A percentile compares a stretch with the other conserved stretches of the same genome.
Evolutionary conservation across 2,888 invertebrate genomes (phyloP).

Genomic region (Ephialtes manifestator): DNA sequence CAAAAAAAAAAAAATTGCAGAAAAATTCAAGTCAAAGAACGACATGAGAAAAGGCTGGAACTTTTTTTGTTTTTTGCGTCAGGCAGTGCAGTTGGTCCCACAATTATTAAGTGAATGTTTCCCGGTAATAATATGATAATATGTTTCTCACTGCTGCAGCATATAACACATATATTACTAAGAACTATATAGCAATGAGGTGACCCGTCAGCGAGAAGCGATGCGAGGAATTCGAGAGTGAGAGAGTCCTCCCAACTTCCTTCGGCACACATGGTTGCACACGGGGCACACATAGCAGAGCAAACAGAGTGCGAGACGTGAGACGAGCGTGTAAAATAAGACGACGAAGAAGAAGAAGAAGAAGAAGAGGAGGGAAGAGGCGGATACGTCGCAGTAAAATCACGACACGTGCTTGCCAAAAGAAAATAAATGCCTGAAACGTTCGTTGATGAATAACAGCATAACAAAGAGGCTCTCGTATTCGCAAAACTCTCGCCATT

Average conservation of each 20-base stretch:
- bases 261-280: slow-evolving; percentile 26
- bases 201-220: slow-evolving; percentile 18
- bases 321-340: not conserved
- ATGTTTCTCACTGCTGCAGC: not conserved
- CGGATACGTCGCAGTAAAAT: slow-evolving; percentile 25
- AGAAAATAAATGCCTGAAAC: slow-evolving; percentile 10
- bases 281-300: not conserved
- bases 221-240: slow-evolving; percentile 40
- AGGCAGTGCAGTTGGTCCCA: too few relatives aligned
- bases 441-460: slow-evolving; percentile 7
- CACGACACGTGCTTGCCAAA: slow-evolving; percentile 13
- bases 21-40: too few relatives aligned
- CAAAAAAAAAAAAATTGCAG: too few relatives aligned
- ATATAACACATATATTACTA: not conserved
- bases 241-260: slow-evolving; percentile 41
- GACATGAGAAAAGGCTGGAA: too few relatives aligned
- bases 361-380: slow-evolving; percentile 5
- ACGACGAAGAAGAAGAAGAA: not conserved
- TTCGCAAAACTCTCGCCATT: slow-evolving; percentile 20
- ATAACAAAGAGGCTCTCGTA: slow-evolving; percentile 28
- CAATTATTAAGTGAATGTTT: not conserved
- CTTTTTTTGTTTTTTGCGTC: too few relatives aligned
- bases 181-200: not conserved
- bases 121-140: not conserved
- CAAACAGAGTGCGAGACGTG: not conserved